These are phyloP conservation scores for Dromococcyx pavoninus DNA, from an alignment of 2,797 vertebrate genomes.

Conservation along the genomic window DNA sequence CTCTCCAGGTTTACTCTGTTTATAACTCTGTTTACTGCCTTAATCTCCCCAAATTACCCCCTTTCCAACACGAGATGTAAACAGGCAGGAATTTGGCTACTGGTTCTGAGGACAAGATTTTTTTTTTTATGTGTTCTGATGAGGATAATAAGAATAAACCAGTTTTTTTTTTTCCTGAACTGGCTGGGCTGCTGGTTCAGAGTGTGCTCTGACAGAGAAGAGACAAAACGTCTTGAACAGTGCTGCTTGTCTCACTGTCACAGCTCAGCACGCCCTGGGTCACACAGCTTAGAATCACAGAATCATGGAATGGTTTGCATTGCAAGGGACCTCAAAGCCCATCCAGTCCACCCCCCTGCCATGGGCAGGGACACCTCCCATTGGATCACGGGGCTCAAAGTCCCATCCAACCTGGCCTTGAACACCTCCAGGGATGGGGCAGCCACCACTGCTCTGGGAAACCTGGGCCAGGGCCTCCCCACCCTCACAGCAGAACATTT, in stretches of 20 bases:
- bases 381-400: no score
- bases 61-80: not conserved
- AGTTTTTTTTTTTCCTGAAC: not conserved
- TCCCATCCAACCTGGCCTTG: no score
- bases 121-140: not conserved
- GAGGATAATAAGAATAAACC: not conserved
- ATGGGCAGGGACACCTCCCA: no score
- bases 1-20: slow-evolving; percentile 24
- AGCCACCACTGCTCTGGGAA: no score
- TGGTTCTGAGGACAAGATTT: not conserved
- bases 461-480: no score
- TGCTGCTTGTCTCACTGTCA: not conserved
- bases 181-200: not conserved
- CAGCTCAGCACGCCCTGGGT: accelerated
- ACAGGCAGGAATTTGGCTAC: not conserved
- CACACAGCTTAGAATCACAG: not conserved
- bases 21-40: not conserved
- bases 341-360: no score
- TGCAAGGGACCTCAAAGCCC: no score
- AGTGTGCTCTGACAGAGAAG: not conserved
- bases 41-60: not conserved
- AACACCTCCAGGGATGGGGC: no score
- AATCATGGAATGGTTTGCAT: no score
- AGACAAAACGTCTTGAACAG: not conserved
- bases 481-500: no score